A percentile compares a stretch with the other conserved stretches of the same genome.
These are phyloP conservation scores for Porites lobata DNA, from an alignment of 92 coral and sea anemone species.

Conservation along the genomic window DNA sequence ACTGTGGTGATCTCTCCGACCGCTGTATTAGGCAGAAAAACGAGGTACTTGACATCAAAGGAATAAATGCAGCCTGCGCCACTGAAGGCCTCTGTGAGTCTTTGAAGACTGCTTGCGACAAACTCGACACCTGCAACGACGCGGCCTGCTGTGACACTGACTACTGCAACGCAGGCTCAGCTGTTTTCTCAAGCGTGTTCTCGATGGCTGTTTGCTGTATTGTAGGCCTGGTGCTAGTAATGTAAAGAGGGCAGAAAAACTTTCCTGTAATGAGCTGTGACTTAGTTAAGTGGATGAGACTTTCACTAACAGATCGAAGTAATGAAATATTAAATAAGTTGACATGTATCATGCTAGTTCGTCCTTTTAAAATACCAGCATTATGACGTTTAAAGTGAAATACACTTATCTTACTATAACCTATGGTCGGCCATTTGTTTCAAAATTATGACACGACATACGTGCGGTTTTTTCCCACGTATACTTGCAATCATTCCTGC, in stretches of 20 bases:
- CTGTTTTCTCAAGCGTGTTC: slow-evolving; percentile 1
- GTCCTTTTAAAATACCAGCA: too few species aligned
- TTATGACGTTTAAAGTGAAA: too few species aligned
- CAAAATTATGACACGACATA: too few species aligned
- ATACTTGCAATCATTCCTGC: too few species aligned
- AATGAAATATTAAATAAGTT: too few species aligned
- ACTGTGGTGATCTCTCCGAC: not conserved
- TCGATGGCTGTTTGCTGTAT: not conserved
- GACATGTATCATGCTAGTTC: too few species aligned
- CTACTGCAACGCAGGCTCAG: slow-evolving; percentile 7
- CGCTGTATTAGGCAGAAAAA: not conserved
- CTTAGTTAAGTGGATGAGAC: too few species aligned
- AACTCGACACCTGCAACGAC: not conserved
- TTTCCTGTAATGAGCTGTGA: not conserved
- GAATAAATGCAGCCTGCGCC: not conserved
- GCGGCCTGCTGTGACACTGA: not conserved
- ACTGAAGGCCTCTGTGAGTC: not conserved
- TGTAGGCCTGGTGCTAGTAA: not conserved
- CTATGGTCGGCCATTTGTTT: too few species aligned
- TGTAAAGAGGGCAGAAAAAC: not conserved
- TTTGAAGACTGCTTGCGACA: not conserved
- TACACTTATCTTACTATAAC: too few species aligned
- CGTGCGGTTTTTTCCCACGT: too few species aligned
- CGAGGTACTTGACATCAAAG: not conserved
- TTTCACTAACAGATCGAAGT: too few species aligned